Base-by-base conservation (phyloP, 2,888 invertebrate genomes). In the Dioctria rufipes region DNA sequence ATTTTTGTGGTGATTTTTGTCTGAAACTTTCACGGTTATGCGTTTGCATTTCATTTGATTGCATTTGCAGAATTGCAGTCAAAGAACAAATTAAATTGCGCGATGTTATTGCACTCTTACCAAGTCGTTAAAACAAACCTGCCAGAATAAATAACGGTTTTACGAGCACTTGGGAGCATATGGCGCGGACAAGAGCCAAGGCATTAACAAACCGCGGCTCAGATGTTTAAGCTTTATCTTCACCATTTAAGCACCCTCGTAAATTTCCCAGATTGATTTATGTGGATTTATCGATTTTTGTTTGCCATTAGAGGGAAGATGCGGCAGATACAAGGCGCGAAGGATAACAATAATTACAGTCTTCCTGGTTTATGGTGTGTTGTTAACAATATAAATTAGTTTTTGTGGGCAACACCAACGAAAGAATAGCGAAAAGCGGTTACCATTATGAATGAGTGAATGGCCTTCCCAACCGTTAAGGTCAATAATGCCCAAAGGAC, bases 191-290 rank as follows among this genome's bases (percentile, higher is more conserved):
- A 25, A 25, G 58, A n/a, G 25, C 25, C 11, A 11, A 8, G 58
- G 25, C 58, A 25, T 58, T 58, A 58, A 58, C 25, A n/a, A 58
- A 58, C 58, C 58, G 58, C 58, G 58, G 58, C 58, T 58, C 58
- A 58, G 58, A 58, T 58, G 58, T 11, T 25, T 58, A 25, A 58
- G 58, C 58, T 58, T 46, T 58, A 58, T 58, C 58, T 58, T 58
- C 25, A 25, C 58, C 58, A 25, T 58, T 58, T 11, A 58, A 58
- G n/a, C 58, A 25, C 25, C 25, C 58, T 58, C 58, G 58, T 58
- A 58, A 58, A 58, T 58, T 58, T 58, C 58, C 5, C 58, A 25
- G 58, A 58, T 58, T 58, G 58, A 58, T 58, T 58, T 58, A 58
- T 58, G 25, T 25, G 58, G 11, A 58, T 58, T 58, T 25, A 58